Evolutionary conservation across 2,888 invertebrate genomes (phyloP).

Genomic region (Hirtodrosophila cameraria): DNA sequence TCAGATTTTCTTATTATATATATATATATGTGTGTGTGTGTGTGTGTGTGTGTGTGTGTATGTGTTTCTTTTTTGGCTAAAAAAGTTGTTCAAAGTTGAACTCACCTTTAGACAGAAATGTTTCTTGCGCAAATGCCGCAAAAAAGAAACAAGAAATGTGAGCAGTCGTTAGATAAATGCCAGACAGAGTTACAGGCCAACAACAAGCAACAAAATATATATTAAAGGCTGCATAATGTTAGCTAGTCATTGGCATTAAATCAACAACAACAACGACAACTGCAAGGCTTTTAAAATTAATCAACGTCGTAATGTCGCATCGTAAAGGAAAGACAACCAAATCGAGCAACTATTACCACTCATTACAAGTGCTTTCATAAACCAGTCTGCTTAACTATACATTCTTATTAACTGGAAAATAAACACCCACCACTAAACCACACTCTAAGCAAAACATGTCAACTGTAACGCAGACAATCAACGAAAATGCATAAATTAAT

Average conservation of each 20-base stretch:
- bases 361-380: slow-evolving; percentile 40
- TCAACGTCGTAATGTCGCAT: slow-evolving; percentile 46
- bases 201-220: slow-evolving; percentile 3
- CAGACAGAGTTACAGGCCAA: slow-evolving; percentile 37
- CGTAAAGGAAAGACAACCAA: slow-evolving; percentile 20
- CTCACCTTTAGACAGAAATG: slow-evolving; percentile 70
- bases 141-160: slow-evolving; percentile 35
- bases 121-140: slow-evolving; percentile 58
- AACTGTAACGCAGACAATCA: slow-evolving; percentile 75
- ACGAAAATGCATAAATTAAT: slow-evolving; percentile 76
- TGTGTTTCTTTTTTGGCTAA: slow-evolving; percentile 8
- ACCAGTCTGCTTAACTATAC: slow-evolving; percentile 8
- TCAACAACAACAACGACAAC: slow-evolving; percentile 18
- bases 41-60: too few relatives aligned
- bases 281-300: slow-evolving; percentile 59
- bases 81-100: slow-evolving; percentile 45
- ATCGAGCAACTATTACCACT: slow-evolving; percentile 48
- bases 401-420: slow-evolving; percentile 19
- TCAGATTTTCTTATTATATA: slow-evolving; percentile 15
- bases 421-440: slow-evolving; percentile 16
- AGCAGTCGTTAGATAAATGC: slow-evolving; percentile 54
- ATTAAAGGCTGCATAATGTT: slow-evolving; percentile 18
- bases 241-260: slow-evolving; percentile 11
- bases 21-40: too few relatives aligned
- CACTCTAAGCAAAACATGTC: slow-evolving; percentile 58